Percentiles rank a stretch among this genome's conserved stretches.
Conservation (phyloP, 53 echinoderm and acorn worm species). For the Henricia sp. region DNA sequence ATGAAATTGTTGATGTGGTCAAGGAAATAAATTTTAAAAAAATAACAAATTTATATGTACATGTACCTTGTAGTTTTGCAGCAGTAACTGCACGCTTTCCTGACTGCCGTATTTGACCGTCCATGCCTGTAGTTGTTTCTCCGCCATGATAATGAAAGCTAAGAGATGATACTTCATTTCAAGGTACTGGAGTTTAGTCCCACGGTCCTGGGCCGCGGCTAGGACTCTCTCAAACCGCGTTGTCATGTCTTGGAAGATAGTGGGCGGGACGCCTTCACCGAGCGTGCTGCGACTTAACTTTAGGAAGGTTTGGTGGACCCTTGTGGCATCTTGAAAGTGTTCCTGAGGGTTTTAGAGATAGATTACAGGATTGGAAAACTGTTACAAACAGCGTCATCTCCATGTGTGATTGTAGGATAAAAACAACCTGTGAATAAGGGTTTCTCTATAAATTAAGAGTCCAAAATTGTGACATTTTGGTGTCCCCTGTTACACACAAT, state of each 20-base stretch:
- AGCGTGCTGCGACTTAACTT: constrained; percentile 69
- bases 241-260: constrained; percentile 79
- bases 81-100: constrained; percentile 70
- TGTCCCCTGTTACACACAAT: no score
- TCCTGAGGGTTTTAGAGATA: constrained; percentile 43
- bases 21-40: no score
- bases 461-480: no score
- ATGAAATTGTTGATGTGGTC: no score
- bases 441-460: no score
- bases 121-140: constrained; percentile 93
- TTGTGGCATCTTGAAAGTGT: constrained; percentile 74
- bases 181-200: constrained; percentile 77
- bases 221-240: constrained; percentile 73
- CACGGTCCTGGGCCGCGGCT: constrained; percentile 65
- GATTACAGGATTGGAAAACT: no score
- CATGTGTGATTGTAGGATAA: no score
- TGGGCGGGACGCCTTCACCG: constrained; percentile 65
- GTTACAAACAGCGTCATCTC: no score
- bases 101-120: constrained; percentile 88
- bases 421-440: no score
- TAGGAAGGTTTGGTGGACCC: constrained; percentile 66
- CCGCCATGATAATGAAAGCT: constrained; percentile 94
- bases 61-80: constrained; percentile 84
- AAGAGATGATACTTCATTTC: constrained; percentile 89
- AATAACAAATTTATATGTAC: no score